Evolutionary conservation across 2,888 invertebrate species (phyloP).

Genomic region (Pristionchus mayeri): DNA sequence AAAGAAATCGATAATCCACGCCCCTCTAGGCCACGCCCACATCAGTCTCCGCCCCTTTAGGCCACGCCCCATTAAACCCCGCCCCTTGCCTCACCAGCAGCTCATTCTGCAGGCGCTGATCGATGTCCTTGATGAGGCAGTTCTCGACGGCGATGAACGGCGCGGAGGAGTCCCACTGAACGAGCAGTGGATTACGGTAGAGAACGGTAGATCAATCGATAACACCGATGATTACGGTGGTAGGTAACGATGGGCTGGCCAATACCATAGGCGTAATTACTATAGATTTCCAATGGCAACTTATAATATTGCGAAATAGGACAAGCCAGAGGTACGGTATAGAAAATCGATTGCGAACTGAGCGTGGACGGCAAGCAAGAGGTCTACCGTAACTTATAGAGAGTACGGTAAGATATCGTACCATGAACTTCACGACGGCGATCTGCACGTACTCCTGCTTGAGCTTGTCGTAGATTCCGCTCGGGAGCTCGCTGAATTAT

Average conservation of each 20-base stretch:
- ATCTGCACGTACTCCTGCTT: conserved; percentile 11
- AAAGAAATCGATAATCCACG: too few relatives aligned
- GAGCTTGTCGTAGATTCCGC: conserved; percentile 11
- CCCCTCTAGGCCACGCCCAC: background rate
- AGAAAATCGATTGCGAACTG: background rate
- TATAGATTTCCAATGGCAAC: too few relatives aligned
- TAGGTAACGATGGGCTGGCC: too few relatives aligned
- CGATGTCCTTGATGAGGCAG: conserved; percentile 38
- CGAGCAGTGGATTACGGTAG: background rate
- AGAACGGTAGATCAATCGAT: background rate
- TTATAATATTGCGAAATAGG: too few relatives aligned
- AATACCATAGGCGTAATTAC: too few relatives aligned
- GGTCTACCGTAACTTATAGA: too few relatives aligned
- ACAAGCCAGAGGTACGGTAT: too few relatives aligned
- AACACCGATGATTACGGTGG: too few relatives aligned
- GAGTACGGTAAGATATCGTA: background rate
- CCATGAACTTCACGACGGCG: conserved; percentile 36
- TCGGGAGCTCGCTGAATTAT: background rate
- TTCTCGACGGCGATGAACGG: conserved; percentile 34
- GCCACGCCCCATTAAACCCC: too few relatives aligned
- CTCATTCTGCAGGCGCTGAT: background rate
- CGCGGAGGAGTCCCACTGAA: conserved; percentile 19
- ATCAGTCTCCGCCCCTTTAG: background rate
- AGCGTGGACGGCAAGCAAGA: background rate
- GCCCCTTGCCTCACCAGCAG: background rate